Conservation (phyloP, 2,113 vertebrate species). For the Orientallactaga bullata region DNA sequence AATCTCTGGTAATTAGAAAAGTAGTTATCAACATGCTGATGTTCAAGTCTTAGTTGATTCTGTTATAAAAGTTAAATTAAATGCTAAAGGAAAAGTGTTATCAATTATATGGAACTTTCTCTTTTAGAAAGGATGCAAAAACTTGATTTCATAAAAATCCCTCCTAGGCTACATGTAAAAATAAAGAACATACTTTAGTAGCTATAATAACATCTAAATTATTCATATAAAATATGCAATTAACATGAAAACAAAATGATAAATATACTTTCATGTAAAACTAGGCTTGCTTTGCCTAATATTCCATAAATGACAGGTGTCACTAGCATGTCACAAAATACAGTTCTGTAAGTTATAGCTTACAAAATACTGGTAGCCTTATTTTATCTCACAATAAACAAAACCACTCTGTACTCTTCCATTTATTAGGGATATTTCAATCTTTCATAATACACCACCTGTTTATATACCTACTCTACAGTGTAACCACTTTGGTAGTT, state of each 20-base stretch:
- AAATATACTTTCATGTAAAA: slow-evolving; percentile 21
- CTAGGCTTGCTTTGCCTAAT: background rate
- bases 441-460: background rate
- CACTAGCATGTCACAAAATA: background rate
- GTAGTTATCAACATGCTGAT: slow-evolving; percentile 64
- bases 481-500: background rate
- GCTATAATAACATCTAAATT: background rate
- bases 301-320: background rate
- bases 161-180: background rate
- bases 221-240: background rate
- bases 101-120: slow-evolving; percentile 16
- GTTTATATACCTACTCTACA: background rate
- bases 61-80: slow-evolving; percentile 55
- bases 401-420: background rate
- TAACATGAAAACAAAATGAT: background rate
- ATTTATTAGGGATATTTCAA: background rate
- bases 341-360: background rate
- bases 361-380: background rate
- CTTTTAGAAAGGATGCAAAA: background rate
- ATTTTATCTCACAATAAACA: background rate
- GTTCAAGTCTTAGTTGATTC: slow-evolving; percentile 26
- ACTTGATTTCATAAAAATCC: background rate
- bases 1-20: slow-evolving; percentile 81
- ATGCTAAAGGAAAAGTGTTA: background rate
- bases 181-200: background rate